A percentile compares a stretch with the other conserved stretches of the same genome.
phyloP scores from a whole-genome alignment of 2,888 invertebrate species.

The Hemicrepidius hirtus region DNA sequence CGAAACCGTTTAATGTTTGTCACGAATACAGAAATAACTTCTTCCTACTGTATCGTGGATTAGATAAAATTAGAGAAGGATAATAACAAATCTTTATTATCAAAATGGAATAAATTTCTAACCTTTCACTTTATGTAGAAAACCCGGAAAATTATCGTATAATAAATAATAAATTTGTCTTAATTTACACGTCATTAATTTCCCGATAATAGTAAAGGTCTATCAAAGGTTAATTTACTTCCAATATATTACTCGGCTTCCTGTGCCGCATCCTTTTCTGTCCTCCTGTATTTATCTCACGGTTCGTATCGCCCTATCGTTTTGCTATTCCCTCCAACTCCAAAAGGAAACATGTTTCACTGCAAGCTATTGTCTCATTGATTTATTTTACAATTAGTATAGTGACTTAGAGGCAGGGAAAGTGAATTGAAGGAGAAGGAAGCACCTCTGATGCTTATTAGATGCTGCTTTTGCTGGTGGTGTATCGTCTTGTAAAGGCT shows the following conservation, averaged over 20 bases:
- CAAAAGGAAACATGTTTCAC: constrained; percentile 53
- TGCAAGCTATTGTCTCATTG: constrained; percentile 54
- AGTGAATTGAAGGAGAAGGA: constrained; percentile 47
- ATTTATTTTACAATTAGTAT: constrained; percentile 55
- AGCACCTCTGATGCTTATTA: constrained; percentile 44
- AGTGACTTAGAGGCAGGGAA: constrained; percentile 49
- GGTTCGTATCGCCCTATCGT: constrained; percentile 44
- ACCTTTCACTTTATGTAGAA: not conserved
- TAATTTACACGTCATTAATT: constrained; percentile 56
- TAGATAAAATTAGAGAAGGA: constrained; percentile 29
- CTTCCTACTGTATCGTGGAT: constrained; percentile 17
- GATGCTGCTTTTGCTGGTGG: too few relatives aligned
- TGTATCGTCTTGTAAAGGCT: constrained; percentile 26
- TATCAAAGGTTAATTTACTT: constrained; percentile 61
- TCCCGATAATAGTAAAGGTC: constrained; percentile 56
- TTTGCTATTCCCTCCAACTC: constrained; percentile 44
- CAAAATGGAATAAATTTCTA: too few relatives aligned
- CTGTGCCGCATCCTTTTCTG: constrained; percentile 45
- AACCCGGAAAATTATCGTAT: constrained; percentile 33
- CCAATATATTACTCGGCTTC: constrained; percentile 58
- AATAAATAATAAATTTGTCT: constrained; percentile 51
- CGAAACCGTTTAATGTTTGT: constrained; percentile 12
- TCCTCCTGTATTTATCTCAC: constrained; percentile 34
- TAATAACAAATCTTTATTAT: constrained; percentile 32
- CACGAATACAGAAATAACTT: constrained; percentile 24